These are phyloP conservation scores for Caenorhabditis zanzibari DNA, from an alignment of 2,888 invertebrate species.

Conservation along the genomic window DNA sequence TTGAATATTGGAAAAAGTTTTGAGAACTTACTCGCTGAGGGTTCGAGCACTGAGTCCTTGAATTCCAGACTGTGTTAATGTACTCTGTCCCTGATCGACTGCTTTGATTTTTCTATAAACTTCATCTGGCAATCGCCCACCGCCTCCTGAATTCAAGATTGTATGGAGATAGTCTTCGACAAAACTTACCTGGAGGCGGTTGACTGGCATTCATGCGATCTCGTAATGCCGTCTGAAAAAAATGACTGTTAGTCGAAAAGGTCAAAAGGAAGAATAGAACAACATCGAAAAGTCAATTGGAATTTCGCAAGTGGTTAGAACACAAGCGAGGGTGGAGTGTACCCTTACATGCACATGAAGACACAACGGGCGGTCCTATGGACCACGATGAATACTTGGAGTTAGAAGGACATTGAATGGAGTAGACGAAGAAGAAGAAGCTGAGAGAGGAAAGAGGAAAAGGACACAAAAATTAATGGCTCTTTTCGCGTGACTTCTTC, in stretches of 20 bases:
- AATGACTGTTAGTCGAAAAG: neutral
- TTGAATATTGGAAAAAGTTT: neutral
- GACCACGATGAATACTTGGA: slow-evolving; percentile 51
- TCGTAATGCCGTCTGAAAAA: slow-evolving; percentile 63
- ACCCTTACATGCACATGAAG: slow-evolving; percentile 42
- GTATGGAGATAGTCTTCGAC: neutral
- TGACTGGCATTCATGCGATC: slow-evolving; percentile 69
- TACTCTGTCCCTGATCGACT: slow-evolving; percentile 82
- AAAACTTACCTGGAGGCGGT: slow-evolving; percentile 72
- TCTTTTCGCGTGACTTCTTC: slow-evolving; percentile 48
- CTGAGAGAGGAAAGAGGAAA: slow-evolving; percentile 8
- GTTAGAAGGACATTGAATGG: slow-evolving; percentile 57
- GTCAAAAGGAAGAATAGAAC: too few relatives aligned
- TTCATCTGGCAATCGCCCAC: slow-evolving; percentile 79
- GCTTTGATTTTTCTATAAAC: slow-evolving; percentile 79
- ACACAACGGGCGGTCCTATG: slow-evolving; percentile 55
- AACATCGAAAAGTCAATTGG: slow-evolving; percentile 3
- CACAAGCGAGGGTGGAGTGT: slow-evolving; percentile 24
- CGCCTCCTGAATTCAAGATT: slow-evolving; percentile 53
- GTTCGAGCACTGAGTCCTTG: slow-evolving; percentile 82
- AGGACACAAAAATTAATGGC: slow-evolving; percentile 54
- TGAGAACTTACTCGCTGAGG: slow-evolving; percentile 75
- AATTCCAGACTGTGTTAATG: slow-evolving; percentile 80
- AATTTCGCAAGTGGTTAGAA: slow-evolving; percentile 4
- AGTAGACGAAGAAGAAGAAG: slow-evolving; percentile 9